Base-by-base conservation (phyloP, 2,113 vertebrate species). In the Mormoops blainvillei region DNA sequence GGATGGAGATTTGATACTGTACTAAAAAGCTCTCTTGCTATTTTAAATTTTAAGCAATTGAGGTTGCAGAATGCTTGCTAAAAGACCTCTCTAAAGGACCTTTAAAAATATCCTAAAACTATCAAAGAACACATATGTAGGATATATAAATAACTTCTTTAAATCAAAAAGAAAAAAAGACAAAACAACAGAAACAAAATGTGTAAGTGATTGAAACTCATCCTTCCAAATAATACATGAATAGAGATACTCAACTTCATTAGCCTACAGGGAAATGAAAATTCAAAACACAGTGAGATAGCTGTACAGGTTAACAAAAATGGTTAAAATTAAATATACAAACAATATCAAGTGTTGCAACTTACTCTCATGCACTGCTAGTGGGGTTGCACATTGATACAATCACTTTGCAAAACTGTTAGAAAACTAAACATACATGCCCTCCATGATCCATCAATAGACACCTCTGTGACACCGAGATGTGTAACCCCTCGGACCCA, bases 101-200 rank as follows among this genome's bases (percentile, higher is more conserved):
- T 18, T 77, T 86, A 52, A 93, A 71, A 78, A 71, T 85, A 12
- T 90, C 24, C 28, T 78, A 88, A 71, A 88, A 48, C 38, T 82
- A 85, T 58, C 67, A 77, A 94, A 87, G 7, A 11, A 74, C 18
- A 76, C 26, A 38, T 14, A 58, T 86, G 20, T 18, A 70, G n/a
- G 14, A 20, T 88, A 76, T 52, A 54, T 50, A 68, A 81, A 36
- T 80, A 89, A 86, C 7, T 84, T 33, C n/a, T 80, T 89, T 15
- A 96, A 95, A 93, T 65, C 28, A 76, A 26, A 76, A 70, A 84
- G 41, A 67, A 87, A 87, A 87, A 81, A 61, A 63, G 12, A 83
- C 28, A 78, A 16, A 83, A 82, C 67, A 92, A 92, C 2, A 50
- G 33, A 3, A 61, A 86, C 58, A 86, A 96, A 77, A 54, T 65